Evolutionary conservation across 2,797 vertebrate genomes (phyloP).

Genomic region (Danionella dracula): DNA sequence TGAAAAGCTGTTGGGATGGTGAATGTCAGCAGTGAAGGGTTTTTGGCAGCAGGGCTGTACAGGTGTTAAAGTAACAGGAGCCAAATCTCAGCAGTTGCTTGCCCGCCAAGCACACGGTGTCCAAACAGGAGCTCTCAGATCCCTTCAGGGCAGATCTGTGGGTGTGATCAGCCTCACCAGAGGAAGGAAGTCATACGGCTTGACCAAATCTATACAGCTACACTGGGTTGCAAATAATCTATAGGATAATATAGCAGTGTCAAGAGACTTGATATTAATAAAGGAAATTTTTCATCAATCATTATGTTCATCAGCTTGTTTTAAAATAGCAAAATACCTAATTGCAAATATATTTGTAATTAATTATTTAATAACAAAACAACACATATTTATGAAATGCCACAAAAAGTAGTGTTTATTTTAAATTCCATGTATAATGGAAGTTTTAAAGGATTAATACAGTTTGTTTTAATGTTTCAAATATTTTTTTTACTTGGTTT

Average conservation of each 20-base stretch:
- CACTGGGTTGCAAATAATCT: background rate
- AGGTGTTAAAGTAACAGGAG: constrained; percentile 32
- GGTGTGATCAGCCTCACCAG: constrained; percentile 6
- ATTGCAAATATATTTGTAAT: too few relatives aligned
- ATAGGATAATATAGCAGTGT: background rate
- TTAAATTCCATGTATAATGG: too few relatives aligned
- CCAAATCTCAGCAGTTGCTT: constrained; percentile 35
- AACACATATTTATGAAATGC: too few relatives aligned
- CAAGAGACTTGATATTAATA: background rate
- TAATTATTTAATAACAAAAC: too few relatives aligned
- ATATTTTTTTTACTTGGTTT: too few relatives aligned
- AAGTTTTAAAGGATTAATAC: too few relatives aligned
- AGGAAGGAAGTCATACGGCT: background rate
- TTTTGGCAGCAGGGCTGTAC: constrained; percentile 28
- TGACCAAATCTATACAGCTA: background rate
- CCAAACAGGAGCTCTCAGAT: constrained; percentile 24
- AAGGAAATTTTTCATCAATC: background rate
- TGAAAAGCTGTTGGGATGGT: constrained; percentile 23
- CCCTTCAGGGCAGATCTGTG: constrained; percentile 7
- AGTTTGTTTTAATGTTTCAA: too few relatives aligned
- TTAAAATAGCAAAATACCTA: too few relatives aligned
- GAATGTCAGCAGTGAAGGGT: constrained; percentile 11
- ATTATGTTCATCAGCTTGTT: too few relatives aligned
- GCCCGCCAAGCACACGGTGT: constrained; percentile 19
- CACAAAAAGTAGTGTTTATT: too few relatives aligned